phyloP scores from a whole-genome alignment of 2,888 invertebrate species.

The Apomyelois bistriatella region DNA sequence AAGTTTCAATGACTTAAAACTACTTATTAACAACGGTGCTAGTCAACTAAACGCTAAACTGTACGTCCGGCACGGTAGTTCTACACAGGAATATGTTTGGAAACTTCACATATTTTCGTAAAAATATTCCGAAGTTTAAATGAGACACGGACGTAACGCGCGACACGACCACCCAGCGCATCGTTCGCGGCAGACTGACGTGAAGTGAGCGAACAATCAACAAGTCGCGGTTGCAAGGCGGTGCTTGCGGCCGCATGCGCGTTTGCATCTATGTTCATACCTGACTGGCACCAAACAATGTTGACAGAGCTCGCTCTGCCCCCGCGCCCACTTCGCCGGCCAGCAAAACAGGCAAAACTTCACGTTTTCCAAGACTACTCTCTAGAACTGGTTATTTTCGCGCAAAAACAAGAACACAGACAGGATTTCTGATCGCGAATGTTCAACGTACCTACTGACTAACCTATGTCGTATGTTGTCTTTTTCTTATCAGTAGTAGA shows the following conservation, averaged over 20 bases:
- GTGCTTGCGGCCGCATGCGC: slow-evolving; percentile 71
- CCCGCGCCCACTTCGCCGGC: slow-evolving; percentile 26
- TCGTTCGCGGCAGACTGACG: slow-evolving; percentile 67
- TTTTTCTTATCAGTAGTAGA: too few relatives aligned
- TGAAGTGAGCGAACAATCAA: slow-evolving; percentile 78
- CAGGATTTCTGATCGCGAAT: slow-evolving; percentile 41
- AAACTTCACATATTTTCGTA: slow-evolving; percentile 77
- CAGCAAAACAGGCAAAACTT: slow-evolving; percentile 37
- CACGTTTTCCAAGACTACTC: slow-evolving; percentile 9
- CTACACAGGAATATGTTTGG: slow-evolving; percentile 54
- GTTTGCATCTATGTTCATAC: slow-evolving; percentile 62
- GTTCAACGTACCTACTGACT: slow-evolving; percentile 24
- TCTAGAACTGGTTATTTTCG: slow-evolving; percentile 65
- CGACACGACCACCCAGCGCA: slow-evolving; percentile 67
- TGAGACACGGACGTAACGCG: slow-evolving; percentile 50
- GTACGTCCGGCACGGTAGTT: slow-evolving; percentile 49
- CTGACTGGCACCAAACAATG: slow-evolving; percentile 51
- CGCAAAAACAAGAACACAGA: slow-evolving; percentile 66
- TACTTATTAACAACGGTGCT: slow-evolving; percentile 52
- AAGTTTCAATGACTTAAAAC: slow-evolving; percentile 74
- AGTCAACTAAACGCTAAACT: slow-evolving; percentile 52
- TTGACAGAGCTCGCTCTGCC: slow-evolving; percentile 35
- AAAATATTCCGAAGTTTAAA: slow-evolving; percentile 72
- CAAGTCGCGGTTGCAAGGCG: slow-evolving; percentile 69
- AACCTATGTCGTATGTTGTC: slow-evolving; percentile 16